Percentiles rank a stretch among this genome's conserved stretches.
Evolutionary conservation across 2,113 vertebrate species (phyloP).

Genomic region (Aleadryas rufinucha): DNA sequence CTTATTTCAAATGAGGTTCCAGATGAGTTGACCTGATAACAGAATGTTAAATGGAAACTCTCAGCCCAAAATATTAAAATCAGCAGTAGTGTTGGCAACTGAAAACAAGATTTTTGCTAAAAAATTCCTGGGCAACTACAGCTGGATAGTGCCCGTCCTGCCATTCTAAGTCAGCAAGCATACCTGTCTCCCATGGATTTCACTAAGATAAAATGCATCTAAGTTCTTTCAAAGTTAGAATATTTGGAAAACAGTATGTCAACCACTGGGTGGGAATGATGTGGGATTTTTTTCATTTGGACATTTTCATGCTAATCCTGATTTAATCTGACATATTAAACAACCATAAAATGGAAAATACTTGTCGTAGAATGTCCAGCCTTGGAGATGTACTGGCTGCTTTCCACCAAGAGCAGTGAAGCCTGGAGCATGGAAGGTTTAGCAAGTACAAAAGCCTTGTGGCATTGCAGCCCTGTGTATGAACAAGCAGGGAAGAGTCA

Average conservation of each 20-base stretch:
- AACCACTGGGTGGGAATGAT: neutral
- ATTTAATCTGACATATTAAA: neutral
- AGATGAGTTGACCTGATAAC: neutral
- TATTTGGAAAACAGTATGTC: neutral
- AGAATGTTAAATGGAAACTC: neutral
- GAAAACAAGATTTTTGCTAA: neutral
- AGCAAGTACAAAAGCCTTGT: neutral
- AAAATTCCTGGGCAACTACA: neutral
- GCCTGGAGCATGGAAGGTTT: neutral
- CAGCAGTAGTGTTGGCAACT: neutral
- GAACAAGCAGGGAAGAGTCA: neutral
- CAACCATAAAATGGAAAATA: neutral
- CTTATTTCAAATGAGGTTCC: neutral
- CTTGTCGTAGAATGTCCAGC: neutral
- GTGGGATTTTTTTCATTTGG: accelerated
- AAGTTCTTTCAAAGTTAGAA: neutral
- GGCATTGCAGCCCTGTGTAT: too few relatives aligned
- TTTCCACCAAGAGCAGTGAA: neutral
- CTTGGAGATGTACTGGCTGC: neutral
- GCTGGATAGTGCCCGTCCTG: neutral
- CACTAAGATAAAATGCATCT: neutral
- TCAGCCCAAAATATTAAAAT: neutral
- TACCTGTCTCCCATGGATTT: neutral
- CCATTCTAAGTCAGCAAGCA: neutral
- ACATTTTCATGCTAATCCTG: neutral